Evolutionary conservation across 2,888 invertebrate genomes (phyloP).

Genomic region (Drosophila lacicola): DNA sequence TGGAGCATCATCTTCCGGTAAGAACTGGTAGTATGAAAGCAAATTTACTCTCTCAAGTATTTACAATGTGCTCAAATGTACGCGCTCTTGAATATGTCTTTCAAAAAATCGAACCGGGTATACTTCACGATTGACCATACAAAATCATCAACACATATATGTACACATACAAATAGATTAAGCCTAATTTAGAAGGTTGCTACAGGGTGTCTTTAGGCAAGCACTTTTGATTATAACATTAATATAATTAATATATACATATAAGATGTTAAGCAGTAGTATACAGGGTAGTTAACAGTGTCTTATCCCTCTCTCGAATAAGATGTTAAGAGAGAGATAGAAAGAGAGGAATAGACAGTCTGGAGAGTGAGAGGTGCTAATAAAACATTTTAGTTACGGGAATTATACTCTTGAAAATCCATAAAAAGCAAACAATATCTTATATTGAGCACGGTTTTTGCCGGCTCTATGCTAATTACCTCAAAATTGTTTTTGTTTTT

Average conservation of each 20-base stretch:
- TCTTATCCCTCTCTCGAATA: too few relatives aligned
- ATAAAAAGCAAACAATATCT: neutral
- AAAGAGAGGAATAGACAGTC: neutral
- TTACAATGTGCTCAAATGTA: slow-evolving; percentile 2
- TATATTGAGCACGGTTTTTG: neutral
- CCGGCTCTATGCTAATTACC: slow-evolving; percentile 31
- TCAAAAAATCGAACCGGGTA: too few relatives aligned
- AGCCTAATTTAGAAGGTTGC: neutral
- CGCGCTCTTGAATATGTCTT: slow-evolving; percentile 6
- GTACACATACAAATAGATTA: too few relatives aligned
- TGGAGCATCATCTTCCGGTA: neutral
- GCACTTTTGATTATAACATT: neutral
- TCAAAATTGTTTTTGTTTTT: slow-evolving; percentile 1
- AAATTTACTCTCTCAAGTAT: neutral
- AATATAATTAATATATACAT: too few relatives aligned
- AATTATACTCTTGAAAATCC: slow-evolving; percentile 5
- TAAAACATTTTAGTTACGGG: neutral
- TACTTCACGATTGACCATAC: too few relatives aligned
- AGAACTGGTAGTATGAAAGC: neutral
- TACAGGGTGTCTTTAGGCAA: neutral
- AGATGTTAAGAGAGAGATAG: neutral
- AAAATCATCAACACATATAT: too few relatives aligned
- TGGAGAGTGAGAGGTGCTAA: slow-evolving; percentile 24
- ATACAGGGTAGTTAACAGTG: neutral
- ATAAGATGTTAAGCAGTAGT: neutral